Conservation (phyloP, 1,140 invertebrate species). For the Drosophila littoralis region DNA sequence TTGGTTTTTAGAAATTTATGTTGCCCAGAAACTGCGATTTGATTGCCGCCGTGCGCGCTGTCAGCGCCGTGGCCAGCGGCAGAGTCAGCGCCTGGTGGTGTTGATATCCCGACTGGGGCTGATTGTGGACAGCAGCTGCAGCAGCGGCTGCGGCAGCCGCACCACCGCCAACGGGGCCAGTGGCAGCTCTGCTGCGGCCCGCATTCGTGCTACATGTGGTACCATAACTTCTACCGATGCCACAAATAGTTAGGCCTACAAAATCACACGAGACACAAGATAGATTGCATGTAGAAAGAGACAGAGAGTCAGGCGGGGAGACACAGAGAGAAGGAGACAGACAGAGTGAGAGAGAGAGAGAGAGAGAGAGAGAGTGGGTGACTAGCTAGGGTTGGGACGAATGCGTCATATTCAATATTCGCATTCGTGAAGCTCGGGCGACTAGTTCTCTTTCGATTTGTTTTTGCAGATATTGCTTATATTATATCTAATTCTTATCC, state of each 20-base stretch:
- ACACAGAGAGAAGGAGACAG: conserved; percentile 6
- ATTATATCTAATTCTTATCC: not conserved
- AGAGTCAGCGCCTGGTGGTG: conserved; percentile 75
- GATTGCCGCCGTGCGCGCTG: conserved; percentile 80
- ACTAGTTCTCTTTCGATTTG: not conserved
- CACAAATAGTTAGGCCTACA: conserved; percentile 84
- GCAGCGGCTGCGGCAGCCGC: conserved; percentile 50
- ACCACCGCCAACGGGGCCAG: conserved; percentile 39
- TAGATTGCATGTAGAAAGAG: conserved; percentile 55
- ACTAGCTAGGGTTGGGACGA: conserved; percentile 49
- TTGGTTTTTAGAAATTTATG: conserved; percentile 74
- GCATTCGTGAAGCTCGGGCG: conserved; percentile 27
- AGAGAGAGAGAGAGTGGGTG: conserved; percentile 31
- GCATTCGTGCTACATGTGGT: conserved; percentile 79
- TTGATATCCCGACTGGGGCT: conserved; percentile 77
- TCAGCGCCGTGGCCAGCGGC: conserved; percentile 79
- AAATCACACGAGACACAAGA: conserved; percentile 78
- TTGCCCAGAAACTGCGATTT: conserved; percentile 84
- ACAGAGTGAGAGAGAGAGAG: conserved; percentile 10
- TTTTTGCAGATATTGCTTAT: not conserved
- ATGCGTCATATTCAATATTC: conserved; percentile 14
- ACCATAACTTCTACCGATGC: conserved; percentile 84
- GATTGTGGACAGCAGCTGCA: conserved; percentile 48
- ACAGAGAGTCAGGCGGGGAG: conserved; percentile 27
- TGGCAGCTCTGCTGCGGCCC: conserved; percentile 66